Evolutionary conservation across 2,113 vertebrate genomes (phyloP).

Genomic region (Cyanoliseus patagonus): DNA sequence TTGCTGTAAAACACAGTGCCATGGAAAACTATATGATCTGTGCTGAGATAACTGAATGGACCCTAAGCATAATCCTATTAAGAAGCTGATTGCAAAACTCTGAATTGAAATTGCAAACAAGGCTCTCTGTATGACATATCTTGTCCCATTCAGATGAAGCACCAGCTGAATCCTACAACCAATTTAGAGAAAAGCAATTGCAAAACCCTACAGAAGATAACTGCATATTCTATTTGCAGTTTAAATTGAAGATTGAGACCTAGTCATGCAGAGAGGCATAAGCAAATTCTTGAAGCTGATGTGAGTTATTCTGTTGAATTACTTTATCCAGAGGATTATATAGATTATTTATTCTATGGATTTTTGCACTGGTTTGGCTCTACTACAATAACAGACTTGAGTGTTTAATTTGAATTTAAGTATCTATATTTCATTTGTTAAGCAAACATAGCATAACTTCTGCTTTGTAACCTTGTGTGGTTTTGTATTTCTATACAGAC

Average conservation of each 20-base stretch:
- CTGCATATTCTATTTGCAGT: slow-evolving; percentile 17
- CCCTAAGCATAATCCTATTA: slow-evolving; percentile 16
- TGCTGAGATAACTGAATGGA: not conserved
- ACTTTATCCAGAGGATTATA: slow-evolving; percentile 22
- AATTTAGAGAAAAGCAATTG: not conserved
- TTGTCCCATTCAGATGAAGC: not conserved
- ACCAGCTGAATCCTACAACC: not conserved
- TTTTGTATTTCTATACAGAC: slow-evolving; percentile 34
- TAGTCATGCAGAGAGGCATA: slow-evolving; percentile 10
- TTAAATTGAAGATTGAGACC: slow-evolving; percentile 8
- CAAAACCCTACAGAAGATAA: not conserved
- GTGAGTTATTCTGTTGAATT: slow-evolving; percentile 21
- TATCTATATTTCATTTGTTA: slow-evolving; percentile 48
- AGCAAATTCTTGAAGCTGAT: slow-evolving; percentile 22
- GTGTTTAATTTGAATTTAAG: slow-evolving; percentile 53
- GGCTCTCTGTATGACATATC: not conserved
- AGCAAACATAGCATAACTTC: slow-evolving; percentile 27
- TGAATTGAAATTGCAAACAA: not conserved
- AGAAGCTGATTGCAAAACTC: not conserved
- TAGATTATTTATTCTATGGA: slow-evolving; percentile 56
- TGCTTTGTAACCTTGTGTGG: not conserved
- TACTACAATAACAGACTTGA: slow-evolving; percentile 37
- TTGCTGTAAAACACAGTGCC: not conserved
- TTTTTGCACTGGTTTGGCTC: slow-evolving; percentile 44
- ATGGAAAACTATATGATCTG: not conserved